These are phyloP conservation scores for Nudaria mundana DNA, from an alignment of 2,888 invertebrate genomes.

Conservation along the genomic window DNA sequence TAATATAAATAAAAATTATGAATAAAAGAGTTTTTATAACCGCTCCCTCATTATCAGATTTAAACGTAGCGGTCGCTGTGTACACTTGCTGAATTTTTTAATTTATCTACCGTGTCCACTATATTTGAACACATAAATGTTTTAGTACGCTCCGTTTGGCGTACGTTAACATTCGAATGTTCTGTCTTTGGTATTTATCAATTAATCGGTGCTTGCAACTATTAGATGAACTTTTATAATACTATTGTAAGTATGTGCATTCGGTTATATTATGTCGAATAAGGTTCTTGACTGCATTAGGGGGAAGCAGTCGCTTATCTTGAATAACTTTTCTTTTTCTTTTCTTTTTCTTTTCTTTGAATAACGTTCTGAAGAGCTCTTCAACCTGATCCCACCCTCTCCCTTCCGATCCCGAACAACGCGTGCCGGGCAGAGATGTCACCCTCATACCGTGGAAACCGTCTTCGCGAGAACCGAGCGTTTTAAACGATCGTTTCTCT, in stretches of 20 bases:
- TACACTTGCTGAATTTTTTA: conserved; percentile 47
- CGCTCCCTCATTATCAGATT: conserved; percentile 55
- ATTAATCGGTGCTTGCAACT: conserved; percentile 26
- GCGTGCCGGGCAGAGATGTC: too few relatives aligned
- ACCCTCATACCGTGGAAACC: too few relatives aligned
- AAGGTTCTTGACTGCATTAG: too few relatives aligned
- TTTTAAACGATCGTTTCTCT: too few relatives aligned
- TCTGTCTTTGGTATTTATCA: conserved; percentile 28
- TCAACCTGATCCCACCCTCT: too few relatives aligned
- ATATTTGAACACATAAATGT: conserved; percentile 47
- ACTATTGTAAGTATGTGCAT: background rate
- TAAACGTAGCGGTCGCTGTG: conserved; percentile 47
- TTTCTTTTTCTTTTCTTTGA: too few relatives aligned
- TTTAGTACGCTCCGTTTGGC: conserved; percentile 50
- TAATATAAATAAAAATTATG: conserved; percentile 68
- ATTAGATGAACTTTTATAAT: conserved; percentile 5
- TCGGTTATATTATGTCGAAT: too few relatives aligned
- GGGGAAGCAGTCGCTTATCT: too few relatives aligned
- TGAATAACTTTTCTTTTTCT: too few relatives aligned
- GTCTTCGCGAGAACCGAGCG: too few relatives aligned
- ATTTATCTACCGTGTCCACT: conserved; percentile 67
- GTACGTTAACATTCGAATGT: conserved; percentile 36
- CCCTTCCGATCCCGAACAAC: too few relatives aligned
- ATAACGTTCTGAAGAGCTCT: too few relatives aligned
- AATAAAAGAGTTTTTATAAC: conserved; percentile 57